Percentiles rank a stretch among this genome's conserved stretches.
Evolutionary conservation across 2,888 invertebrate species (phyloP).

Genomic region (Kryphioiulus occultus): DNA sequence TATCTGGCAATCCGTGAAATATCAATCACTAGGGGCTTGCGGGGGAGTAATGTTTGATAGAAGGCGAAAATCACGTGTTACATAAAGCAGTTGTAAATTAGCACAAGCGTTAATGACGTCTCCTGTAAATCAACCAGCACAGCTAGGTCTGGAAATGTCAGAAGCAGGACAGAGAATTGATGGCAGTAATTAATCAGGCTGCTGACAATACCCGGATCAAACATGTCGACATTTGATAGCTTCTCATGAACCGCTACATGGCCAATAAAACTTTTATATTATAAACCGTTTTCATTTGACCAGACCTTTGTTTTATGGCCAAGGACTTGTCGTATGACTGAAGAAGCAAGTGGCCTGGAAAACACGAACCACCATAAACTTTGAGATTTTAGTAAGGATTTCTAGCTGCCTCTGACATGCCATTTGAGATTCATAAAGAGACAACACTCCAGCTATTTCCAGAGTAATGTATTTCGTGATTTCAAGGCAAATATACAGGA

Average conservation of each 20-base stretch:
- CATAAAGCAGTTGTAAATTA: not conserved
- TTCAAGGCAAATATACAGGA: not conserved
- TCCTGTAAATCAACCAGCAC: not conserved
- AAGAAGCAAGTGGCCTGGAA: not conserved
- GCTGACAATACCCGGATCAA: constrained; percentile 16
- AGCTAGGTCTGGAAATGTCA: not conserved
- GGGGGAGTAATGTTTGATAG: not conserved
- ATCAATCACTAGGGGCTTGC: not conserved
- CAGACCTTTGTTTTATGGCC: not conserved
- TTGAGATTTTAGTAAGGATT: not conserved
- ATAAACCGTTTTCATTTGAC: not conserved
- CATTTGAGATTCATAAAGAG: constrained; percentile 7
- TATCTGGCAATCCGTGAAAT: not conserved
- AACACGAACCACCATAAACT: not conserved
- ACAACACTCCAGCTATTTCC: not conserved
- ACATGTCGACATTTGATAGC: constrained; percentile 23
- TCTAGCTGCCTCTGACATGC: not conserved
- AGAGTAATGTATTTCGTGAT: not conserved
- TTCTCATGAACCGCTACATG: not conserved
- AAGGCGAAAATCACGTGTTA: not conserved
- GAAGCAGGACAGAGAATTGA: not conserved
- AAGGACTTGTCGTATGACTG: not conserved
- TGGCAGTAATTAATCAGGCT: not conserved
- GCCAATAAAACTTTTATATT: not conserved
- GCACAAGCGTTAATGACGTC: not conserved